Base-by-base conservation (phyloP, 2,113 vertebrate species). In the Calidris pugnax region DNA sequence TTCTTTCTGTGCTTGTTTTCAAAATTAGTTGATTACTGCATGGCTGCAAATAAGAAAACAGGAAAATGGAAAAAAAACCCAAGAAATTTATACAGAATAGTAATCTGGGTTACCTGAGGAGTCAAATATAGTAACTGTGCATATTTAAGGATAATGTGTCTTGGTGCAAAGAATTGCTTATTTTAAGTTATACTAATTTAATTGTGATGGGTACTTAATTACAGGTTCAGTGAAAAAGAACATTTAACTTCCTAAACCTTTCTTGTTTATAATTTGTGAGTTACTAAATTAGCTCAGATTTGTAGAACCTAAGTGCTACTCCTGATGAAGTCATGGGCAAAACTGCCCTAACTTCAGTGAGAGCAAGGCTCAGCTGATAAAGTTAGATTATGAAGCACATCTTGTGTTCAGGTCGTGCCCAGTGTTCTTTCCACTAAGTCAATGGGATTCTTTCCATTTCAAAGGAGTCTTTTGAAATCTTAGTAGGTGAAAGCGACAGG, bases 371-470 rank as follows among this genome's bases (percentile, higher is more conserved):
- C 76, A 85, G 66, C 80, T 87, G 77, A 53, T 90, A 35, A 84
- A 85, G 66, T 76, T 53, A 73, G 45, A 37, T 82, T 76, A 55
- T 87, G 74, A 85, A 73, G 74, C 62, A 87, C 37, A 41, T 85
- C 69, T 76, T 81, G 60, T 79, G 62, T 84, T 93, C 45, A 3
- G 4, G 7, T 91, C 45, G 84, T 45, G 53, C 56, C 69, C 43
- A 16, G 12, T 91, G 80, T 81, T 71, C 76, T 90, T 94, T 78
- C 66, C 51, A 37, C 48, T 79, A 69, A 91, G 87, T 84, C 90
- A 92, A 11, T 64, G 75, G 55, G 28, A 93, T 95, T 86, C 45
- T 89, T 95, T 83, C 89, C 56, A 62, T 89, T 90, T 85, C 69
- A 60, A 17, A 53, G 53, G 69, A 68, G 45, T 39, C 62, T 81